A percentile compares a stretch with the other conserved stretches of the same genome.
These are phyloP conservation scores for Ormyrus pomaceus DNA, from an alignment of 2,888 invertebrate genomes.

Conservation along the genomic window DNA sequence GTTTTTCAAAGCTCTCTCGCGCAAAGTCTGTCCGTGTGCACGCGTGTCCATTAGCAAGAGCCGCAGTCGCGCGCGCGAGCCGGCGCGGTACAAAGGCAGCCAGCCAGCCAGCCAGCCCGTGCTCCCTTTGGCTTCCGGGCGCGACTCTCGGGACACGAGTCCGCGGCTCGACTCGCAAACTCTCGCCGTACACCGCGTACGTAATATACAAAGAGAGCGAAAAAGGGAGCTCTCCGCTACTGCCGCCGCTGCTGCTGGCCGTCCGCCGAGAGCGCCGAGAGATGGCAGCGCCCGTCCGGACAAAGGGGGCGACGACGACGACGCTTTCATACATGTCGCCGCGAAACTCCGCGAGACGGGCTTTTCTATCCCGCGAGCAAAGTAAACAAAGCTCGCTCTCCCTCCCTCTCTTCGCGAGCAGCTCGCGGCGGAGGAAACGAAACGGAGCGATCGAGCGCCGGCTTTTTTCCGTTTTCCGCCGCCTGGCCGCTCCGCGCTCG, in stretches of 20 bases:
- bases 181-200: neutral
- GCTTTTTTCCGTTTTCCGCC: neutral
- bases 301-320: slow-evolving; percentile 10
- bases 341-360: neutral
- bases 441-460: slow-evolving; percentile 6
- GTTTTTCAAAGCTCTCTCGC: too few relatives aligned
- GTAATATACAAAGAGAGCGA: neutral
- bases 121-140: slow-evolving; percentile 41
- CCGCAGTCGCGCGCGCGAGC: neutral
- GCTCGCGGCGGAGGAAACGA: too few relatives aligned
- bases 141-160: too few relatives aligned
- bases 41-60: slow-evolving; percentile 23
- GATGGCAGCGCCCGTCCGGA: slow-evolving; percentile 59
- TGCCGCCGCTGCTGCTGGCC: neutral
- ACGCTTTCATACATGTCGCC: too few relatives aligned
- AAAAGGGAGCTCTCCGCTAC: slow-evolving; percentile 1
- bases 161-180: too few relatives aligned
- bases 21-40: too few relatives aligned
- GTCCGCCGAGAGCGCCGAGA: slow-evolving; percentile 52
- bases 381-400: too few relatives aligned
- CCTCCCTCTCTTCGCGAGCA: too few relatives aligned
- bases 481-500: too few relatives aligned
- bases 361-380: too few relatives aligned
- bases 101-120: too few relatives aligned
- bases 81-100: too few relatives aligned